Evolutionary conservation across 2,888 invertebrate genomes (phyloP).

Genomic region (Pristionchus fissidentatus): DNA sequence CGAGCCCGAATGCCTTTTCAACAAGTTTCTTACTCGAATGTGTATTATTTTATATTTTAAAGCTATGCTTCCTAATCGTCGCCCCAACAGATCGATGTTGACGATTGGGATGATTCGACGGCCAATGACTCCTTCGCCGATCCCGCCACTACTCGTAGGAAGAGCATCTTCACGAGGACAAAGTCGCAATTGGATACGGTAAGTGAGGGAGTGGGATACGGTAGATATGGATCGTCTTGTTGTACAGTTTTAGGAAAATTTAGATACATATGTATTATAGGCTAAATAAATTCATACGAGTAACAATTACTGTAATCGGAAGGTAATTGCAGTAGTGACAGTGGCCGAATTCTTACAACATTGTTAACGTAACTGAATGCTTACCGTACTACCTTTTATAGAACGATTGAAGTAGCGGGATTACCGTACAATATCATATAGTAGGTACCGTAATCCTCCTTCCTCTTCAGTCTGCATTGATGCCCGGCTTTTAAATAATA

Average conservation of each 20-base stretch:
- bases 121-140: constrained; percentile 40
- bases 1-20: no score
- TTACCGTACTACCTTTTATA: no score
- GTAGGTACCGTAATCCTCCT: no score
- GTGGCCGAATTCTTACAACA: not conserved
- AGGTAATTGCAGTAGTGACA: not conserved
- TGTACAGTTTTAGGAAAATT: no score
- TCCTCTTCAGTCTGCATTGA: not conserved
- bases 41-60: not conserved
- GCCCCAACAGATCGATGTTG: not conserved
- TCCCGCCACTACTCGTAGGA: not conserved
- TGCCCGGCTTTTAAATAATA: no score
- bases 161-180: constrained; percentile 14
- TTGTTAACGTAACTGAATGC: no score
- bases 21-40: no score
- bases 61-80: not conserved
- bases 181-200: constrained; percentile 28
- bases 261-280: no score
- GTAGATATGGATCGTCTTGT: not conserved
- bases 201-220: not conserved
- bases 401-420: no score
- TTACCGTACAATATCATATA: no score
- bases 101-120: constrained; percentile 45
- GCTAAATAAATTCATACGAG: no score
- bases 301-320: no score